phyloP scores from a whole-genome alignment of 2,113 vertebrate genomes.

The Caranx melampygus region DNA sequence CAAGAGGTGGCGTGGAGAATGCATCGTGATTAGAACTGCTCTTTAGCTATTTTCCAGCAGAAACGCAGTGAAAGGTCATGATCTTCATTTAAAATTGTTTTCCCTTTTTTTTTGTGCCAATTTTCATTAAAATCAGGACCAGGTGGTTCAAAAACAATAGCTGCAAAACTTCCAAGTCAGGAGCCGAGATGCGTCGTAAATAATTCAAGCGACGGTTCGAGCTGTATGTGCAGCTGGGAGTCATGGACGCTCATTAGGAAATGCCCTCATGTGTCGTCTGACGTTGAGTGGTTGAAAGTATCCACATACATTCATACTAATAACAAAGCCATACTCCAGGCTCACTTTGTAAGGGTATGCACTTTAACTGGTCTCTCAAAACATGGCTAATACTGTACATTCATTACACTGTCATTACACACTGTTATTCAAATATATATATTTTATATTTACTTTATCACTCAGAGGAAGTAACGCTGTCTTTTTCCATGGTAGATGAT shows the following conservation, averaged over 20 bases:
- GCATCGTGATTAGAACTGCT: constrained; percentile 69
- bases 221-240: background rate
- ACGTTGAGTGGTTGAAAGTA: background rate
- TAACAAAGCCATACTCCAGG: too few relatives aligned
- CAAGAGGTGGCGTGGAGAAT: constrained; percentile 66
- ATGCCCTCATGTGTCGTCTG: background rate
- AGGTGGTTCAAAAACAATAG: constrained; percentile 17
- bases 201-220: constrained; percentile 48
- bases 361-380: too few relatives aligned
- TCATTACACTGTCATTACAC: too few relatives aligned
- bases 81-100: constrained; percentile 12
- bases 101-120: background rate
- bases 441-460: too few relatives aligned
- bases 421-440: too few relatives aligned
- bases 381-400: too few relatives aligned
- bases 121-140: constrained; percentile 7
- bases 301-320: too few relatives aligned
- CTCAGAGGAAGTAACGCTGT: too few relatives aligned
- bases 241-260: background rate
- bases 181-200: constrained; percentile 20
- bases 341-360: too few relatives aligned
- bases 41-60: constrained; percentile 48
- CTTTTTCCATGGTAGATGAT: too few relatives aligned
- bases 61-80: constrained; percentile 52
- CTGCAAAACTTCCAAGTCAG: background rate